Evolutionary conservation across 2,113 vertebrate genomes (phyloP).

Genomic region (Athene noctua): DNA sequence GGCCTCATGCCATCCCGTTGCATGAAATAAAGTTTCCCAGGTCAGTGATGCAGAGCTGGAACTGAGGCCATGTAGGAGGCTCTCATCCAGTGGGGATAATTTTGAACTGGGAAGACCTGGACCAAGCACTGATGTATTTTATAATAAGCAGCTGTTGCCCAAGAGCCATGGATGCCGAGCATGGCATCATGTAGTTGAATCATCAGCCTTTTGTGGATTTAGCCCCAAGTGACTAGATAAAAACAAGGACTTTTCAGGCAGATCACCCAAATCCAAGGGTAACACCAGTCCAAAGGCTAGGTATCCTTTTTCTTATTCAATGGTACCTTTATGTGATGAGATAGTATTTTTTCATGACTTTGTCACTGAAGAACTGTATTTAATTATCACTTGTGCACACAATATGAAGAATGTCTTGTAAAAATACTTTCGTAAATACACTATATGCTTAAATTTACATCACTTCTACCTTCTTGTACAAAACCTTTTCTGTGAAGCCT

Average conservation of each 20-base stretch:
- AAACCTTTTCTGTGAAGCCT: background rate
- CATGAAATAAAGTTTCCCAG: background rate
- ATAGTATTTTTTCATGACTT: background rate
- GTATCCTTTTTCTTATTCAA: background rate
- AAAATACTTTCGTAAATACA: background rate
- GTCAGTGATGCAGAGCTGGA: background rate
- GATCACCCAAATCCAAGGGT: background rate
- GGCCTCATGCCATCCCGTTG: background rate
- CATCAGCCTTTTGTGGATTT: background rate
- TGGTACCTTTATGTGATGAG: background rate
- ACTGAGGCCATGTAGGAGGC: rapidly evolving
- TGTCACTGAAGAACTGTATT: background rate
- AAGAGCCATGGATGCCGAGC: background rate
- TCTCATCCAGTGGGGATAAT: background rate
- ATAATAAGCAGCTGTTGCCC: background rate
- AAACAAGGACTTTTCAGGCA: background rate
- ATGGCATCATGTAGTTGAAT: background rate
- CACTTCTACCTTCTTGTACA: background rate
- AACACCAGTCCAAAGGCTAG: background rate
- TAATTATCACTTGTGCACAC: background rate
- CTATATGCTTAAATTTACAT: background rate
- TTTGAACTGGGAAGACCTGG: background rate
- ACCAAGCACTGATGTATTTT: background rate
- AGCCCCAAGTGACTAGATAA: background rate
- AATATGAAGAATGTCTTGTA: background rate